Evolutionary conservation across 2,113 vertebrate genomes (phyloP).

Genomic region (Podocnemis expansa): DNA sequence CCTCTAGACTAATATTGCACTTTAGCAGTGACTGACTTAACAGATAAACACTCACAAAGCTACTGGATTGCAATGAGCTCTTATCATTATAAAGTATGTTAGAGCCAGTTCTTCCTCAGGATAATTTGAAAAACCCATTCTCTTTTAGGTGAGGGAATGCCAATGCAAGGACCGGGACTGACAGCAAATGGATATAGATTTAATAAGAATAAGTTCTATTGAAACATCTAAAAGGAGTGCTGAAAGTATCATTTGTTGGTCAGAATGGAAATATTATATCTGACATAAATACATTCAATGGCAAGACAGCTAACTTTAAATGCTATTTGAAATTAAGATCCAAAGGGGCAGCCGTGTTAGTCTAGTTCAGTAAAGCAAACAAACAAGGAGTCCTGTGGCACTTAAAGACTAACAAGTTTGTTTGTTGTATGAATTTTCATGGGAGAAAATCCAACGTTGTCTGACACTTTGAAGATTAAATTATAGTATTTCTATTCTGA

Average conservation of each 20-base stretch:
- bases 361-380: too few species aligned
- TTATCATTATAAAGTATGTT: slow-evolving; percentile 23
- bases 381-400: too few species aligned
- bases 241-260: slow-evolving; percentile 31
- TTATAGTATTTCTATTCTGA: slow-evolving; percentile 20
- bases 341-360: too few species aligned
- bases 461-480: too few species aligned
- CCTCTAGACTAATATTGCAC: background rate
- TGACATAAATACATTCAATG: slow-evolving; percentile 26
- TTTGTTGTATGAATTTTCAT: too few species aligned
- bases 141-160: background rate
- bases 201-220: slow-evolving; percentile 17
- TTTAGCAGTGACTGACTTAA: too few species aligned
- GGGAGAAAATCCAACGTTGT: too few species aligned
- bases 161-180: background rate
- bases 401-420: too few species aligned
- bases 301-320: slow-evolving; percentile 33
- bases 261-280: background rate
- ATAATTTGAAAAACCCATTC: slow-evolving; percentile 10
- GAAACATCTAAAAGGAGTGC: background rate
- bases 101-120: slow-evolving; percentile 4
- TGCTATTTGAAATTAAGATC: slow-evolving; percentile 28
- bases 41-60: background rate
- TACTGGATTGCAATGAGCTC: slow-evolving; percentile 1
- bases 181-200: slow-evolving; percentile 30